A percentile compares a stretch with the other conserved stretches of the same genome.
Evolutionary conservation across 2,113 vertebrate species (phyloP).

Genomic region (Lophura nycthemera): DNA sequence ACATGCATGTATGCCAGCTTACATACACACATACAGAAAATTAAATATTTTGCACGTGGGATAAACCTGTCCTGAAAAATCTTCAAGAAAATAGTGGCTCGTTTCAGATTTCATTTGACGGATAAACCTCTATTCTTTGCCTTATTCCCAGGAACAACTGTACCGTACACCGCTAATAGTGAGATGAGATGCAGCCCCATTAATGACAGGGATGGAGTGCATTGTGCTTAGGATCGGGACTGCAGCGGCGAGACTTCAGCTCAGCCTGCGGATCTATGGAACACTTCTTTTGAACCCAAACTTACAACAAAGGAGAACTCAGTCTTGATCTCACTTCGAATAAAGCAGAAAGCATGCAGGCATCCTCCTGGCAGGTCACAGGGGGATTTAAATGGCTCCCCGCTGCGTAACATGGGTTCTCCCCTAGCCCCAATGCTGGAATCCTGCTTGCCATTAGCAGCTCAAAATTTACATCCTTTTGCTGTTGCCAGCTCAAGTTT

Average conservation of each 20-base stretch:
- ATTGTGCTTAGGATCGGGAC: neutral
- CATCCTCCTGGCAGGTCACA: neutral
- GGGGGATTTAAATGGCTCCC: conserved; percentile 1
- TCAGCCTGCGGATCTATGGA: neutral
- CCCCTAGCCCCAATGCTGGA: neutral
- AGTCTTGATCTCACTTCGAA: neutral
- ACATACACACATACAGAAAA: neutral
- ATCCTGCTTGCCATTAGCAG: neutral
- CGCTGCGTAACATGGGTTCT: neutral
- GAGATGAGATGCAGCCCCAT: neutral
- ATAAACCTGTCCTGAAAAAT: neutral
- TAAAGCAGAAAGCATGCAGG: neutral
- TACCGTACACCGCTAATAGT: neutral
- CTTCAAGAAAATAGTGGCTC: neutral
- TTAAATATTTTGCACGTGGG: neutral
- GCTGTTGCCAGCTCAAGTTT: neutral
- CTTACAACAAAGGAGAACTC: neutral
- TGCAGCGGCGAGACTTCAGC: neutral
- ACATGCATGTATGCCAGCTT: neutral
- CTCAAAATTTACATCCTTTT: conserved; percentile 10
- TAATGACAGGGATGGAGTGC: neutral
- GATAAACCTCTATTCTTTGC: neutral
- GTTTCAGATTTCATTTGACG: neutral
- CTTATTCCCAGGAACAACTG: neutral
- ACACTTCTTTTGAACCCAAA: neutral